A percentile compares a stretch with the other conserved stretches of the same genome.
These are phyloP conservation scores for Aphodius granarius DNA, from an alignment of 2,888 invertebrate species.

Conservation along the genomic window DNA sequence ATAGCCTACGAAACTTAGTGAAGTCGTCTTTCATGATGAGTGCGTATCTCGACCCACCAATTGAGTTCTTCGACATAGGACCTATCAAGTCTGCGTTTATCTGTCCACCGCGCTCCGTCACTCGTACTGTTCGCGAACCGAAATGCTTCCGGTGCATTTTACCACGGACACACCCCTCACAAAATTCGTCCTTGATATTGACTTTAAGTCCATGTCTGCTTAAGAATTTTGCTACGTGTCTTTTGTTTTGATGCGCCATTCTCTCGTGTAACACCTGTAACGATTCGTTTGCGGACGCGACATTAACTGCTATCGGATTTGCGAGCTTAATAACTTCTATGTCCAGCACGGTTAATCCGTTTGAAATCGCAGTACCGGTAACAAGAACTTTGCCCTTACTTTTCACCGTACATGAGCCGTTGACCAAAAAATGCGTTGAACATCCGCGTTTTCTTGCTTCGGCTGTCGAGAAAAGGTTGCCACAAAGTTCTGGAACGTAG, in stretches of 20 bases:
- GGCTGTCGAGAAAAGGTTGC: not conserved
- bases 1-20: conserved; percentile 28
- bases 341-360: not conserved
- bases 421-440: not conserved
- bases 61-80: not conserved
- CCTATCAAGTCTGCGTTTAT: not conserved
- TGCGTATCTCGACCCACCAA: conserved; percentile 6
- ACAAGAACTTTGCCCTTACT: not conserved
- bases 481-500: not conserved
- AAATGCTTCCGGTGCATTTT: conserved; percentile 11
- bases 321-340: not conserved
- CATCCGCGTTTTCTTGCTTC: not conserved
- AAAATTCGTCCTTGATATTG: not conserved
- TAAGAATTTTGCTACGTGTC: not conserved
- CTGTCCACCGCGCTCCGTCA: not conserved
- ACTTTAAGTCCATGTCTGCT: not conserved
- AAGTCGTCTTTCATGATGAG: conserved; percentile 34
- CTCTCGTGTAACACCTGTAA: conserved; percentile 1
- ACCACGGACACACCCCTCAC: not conserved
- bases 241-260: not conserved
- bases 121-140: not conserved
- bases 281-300: not conserved
- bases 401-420: not conserved
- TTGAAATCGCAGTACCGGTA: not conserved
- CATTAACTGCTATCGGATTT: not conserved